Base-by-base conservation (phyloP, 2,888 invertebrate genomes). In the Emmelina monodactyla region DNA sequence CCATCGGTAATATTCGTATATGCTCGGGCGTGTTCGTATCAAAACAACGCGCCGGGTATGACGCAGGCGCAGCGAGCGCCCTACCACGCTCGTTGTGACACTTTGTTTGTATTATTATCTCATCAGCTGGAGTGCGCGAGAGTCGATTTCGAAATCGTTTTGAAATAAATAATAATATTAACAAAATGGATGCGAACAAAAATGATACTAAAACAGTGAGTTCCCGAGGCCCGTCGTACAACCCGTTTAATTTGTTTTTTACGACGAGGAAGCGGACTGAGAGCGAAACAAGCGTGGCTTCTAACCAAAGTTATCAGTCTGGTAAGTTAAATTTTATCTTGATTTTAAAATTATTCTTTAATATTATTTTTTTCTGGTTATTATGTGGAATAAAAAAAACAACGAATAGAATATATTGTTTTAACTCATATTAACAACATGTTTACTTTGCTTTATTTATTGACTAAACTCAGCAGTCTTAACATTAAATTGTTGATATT, bases 201-300 rank as follows among this genome's bases (percentile, higher is more conserved):
- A 47, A 51, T 25, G 41, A 46, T 0, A 19, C 62, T 7, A 69
- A 70, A 44, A 56, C 45, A 25, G 41, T 46, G 0, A 22, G 61
- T 7, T 67, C 69, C 0, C 60, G 56, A 37, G 50, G 42, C 39
- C 46, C 58, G 2, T 62, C 47, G 43, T 73, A 71, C 44, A 75
- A 57, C 42, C 76, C 78, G 22, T 78, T 70, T 71, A 76, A 69
- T 62, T 61, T 75, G 44, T 57, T 76, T 43, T 76, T 78, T 44
- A 69, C 50, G 34, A 46, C 66, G 34, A 62, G 79, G 50, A 62
- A 50, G 33, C 67, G 79, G 19, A 66, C 71, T 4, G 72, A 67
- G 46, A 79, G 79, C 61, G 79, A 78, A 52, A 72, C 59, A 43
- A 79, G 78, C 55, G 60, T 55, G 33, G 58, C 54, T 47, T 72